Evolutionary conservation across 2,888 invertebrate species (phyloP), one percentile per base, ranked within the genome.

Genomic region (Metopia argyrocephala): DNA sequence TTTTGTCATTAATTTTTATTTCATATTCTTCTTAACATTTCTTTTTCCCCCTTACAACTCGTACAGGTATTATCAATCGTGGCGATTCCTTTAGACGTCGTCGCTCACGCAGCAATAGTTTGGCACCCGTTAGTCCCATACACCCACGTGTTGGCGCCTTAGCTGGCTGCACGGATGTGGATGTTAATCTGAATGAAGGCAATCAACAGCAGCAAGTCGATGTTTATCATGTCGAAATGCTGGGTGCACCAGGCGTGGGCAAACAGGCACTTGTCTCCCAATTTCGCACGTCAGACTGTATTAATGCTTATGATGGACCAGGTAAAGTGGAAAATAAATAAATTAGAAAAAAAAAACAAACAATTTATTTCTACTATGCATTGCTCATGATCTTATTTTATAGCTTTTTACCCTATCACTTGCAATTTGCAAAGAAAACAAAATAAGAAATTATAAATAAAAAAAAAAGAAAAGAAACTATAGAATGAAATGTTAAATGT

Each of bases 281-380:
- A 91, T 96, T 98, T 88, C 96, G 96, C 93, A 97, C 97, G 76
- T 97, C 96, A 85, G 97, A 97, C 89, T 96, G 96, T 89, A 96
- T 97, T 87, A 97, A 97, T 89, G 96, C 97, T 31, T 97, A 97
- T 89, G 97, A 97, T 87, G 93, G 96, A 87, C 96, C 94, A 92
- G 96, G 96, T 95, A 87, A 78, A 91, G 91, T 79, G 56, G 1
- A 78, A 57, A 79, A 62, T 50, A 74, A 61, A 74, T 59, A 50
- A 12, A 54, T 38, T 38, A 12, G 15, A 38, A 15, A 38, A 38
- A 38, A 38, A 12, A 38, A 38, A 12, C 38, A 38, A 6, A 4
- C 38, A 38, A 0, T n/a, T n/a, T n/a, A n/a, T n/a, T n/a, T n/a
- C n/a, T n/a, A n/a, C n/a, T n/a, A n/a, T n/a, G n/a, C n/a, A n/a